phyloP scores from a whole-genome alignment of 2,797 vertebrate species.

The Clarias platycephalus region DNA sequence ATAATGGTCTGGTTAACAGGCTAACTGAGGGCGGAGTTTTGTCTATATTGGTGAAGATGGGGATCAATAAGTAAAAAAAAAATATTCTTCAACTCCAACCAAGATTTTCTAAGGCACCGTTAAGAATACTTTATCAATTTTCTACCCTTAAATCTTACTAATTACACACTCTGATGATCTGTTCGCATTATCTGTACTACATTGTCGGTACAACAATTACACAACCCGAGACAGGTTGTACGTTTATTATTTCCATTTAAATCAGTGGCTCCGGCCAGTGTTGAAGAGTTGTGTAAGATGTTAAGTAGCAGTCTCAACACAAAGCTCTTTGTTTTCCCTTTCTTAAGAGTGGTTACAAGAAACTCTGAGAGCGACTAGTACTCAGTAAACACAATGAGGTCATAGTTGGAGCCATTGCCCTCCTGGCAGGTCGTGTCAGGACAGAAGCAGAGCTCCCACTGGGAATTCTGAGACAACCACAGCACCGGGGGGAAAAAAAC shows the following conservation, averaged over 20 bases:
- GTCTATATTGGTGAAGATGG: neutral
- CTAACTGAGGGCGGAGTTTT: neutral
- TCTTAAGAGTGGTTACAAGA: slow-evolving; percentile 32
- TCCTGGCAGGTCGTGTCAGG: slow-evolving; percentile 47
- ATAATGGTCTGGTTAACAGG: neutral
- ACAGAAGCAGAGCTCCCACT: slow-evolving; percentile 23
- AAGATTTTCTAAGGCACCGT: neutral
- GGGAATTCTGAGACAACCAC: slow-evolving; percentile 22
- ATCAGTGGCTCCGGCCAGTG: neutral
- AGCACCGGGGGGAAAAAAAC: neutral
- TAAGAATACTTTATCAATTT: neutral
- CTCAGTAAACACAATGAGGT: slow-evolving; percentile 60
- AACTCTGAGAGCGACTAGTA: slow-evolving; percentile 43
- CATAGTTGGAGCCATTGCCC: slow-evolving; percentile 58
- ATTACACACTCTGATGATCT: neutral
- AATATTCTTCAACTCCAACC: neutral
- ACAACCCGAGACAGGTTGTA: neutral
- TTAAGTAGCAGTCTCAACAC: slow-evolving; percentile 32
- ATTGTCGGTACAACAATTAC: neutral
- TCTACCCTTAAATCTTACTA: neutral
- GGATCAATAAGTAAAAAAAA: neutral
- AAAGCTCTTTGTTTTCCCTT: slow-evolving; percentile 39
- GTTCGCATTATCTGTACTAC: neutral
- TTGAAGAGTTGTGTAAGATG: slow-evolving; percentile 35
- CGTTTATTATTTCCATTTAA: slow-evolving; percentile 29